phyloP scores from a whole-genome alignment of 2,797 vertebrate species.

The Paedocypris micromegethes region DNA sequence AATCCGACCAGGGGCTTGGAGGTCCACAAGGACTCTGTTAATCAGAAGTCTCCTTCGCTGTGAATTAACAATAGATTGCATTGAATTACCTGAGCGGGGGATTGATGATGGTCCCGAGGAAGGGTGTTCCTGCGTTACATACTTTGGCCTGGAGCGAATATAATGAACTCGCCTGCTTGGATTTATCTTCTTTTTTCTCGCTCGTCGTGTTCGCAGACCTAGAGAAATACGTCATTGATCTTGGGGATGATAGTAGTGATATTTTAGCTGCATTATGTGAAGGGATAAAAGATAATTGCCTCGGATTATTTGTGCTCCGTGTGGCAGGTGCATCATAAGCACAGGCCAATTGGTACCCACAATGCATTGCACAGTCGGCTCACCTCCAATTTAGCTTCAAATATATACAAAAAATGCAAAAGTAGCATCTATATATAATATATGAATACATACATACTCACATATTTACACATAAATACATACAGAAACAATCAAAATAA shows the following conservation, averaged over 20 bases:
- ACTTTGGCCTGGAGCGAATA: background rate
- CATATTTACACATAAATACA: too few relatives aligned
- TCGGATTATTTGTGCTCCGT: background rate
- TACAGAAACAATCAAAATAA: too few relatives aligned
- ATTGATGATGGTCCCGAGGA: slow-evolving; percentile 15
- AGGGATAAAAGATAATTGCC: slow-evolving; percentile 1
- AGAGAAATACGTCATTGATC: background rate
- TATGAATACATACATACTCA: too few relatives aligned
- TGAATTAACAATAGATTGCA: slow-evolving; percentile 41
- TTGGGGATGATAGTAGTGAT: background rate
- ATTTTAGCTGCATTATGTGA: background rate
- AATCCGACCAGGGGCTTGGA: slow-evolving; percentile 13
- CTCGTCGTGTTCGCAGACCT: too few relatives aligned
- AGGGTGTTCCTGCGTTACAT: background rate
- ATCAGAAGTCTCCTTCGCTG: slow-evolving; percentile 43
- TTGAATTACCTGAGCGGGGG: slow-evolving; percentile 20
- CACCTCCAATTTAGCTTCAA: background rate
- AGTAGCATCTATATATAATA: too few relatives aligned
- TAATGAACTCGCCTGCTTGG: slow-evolving; percentile 11
- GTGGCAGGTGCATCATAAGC: background rate
- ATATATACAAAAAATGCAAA: too few relatives aligned
- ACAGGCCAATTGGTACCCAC: slow-evolving; percentile 3
- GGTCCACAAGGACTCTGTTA: slow-evolving; percentile 38
- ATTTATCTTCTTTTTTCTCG: too few relatives aligned
- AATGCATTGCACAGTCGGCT: background rate